A percentile compares a stretch with the other conserved stretches of the same genome.
Conservation (phyloP, 2,113 vertebrate genomes). For the Myrmecobius fasciatus region DNA sequence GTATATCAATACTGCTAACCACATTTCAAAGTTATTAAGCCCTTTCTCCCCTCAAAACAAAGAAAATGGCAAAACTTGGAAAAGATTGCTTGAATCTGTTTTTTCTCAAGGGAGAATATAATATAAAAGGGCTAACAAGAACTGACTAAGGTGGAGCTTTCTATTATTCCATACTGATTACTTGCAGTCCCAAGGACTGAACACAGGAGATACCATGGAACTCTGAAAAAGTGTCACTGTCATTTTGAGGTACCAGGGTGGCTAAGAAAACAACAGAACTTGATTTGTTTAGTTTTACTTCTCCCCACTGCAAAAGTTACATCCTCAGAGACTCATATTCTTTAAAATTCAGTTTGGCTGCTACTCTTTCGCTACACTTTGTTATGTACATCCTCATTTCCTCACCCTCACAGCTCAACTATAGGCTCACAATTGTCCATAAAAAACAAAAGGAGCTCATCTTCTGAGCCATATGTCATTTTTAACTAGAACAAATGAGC, state of each 20-base stretch:
- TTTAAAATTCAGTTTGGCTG: background rate
- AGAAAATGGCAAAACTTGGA: conserved; percentile 44
- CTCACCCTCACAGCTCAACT: conserved; percentile 4
- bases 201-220: background rate
- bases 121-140: conserved; percentile 5
- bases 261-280: conserved; percentile 8
- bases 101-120: conserved; percentile 33
- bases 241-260: background rate
- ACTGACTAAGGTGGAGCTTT: background rate
- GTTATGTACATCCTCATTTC: conserved; percentile 36
- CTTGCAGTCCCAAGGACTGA: background rate
- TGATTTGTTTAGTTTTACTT: conserved; percentile 13
- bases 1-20: conserved; percentile 27
- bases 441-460: background rate
- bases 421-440: background rate
- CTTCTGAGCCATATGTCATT: background rate
- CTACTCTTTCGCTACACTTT: background rate
- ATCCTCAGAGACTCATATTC: background rate
- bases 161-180: background rate
- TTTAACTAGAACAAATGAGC: background rate
- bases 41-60: conserved; percentile 21
- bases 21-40: background rate
- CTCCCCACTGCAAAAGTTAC: background rate
- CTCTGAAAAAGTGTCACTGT: background rate
- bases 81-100: background rate